Conservation (phyloP, 2,113 vertebrate species). For the Lophochroa leadbeateri region DNA sequence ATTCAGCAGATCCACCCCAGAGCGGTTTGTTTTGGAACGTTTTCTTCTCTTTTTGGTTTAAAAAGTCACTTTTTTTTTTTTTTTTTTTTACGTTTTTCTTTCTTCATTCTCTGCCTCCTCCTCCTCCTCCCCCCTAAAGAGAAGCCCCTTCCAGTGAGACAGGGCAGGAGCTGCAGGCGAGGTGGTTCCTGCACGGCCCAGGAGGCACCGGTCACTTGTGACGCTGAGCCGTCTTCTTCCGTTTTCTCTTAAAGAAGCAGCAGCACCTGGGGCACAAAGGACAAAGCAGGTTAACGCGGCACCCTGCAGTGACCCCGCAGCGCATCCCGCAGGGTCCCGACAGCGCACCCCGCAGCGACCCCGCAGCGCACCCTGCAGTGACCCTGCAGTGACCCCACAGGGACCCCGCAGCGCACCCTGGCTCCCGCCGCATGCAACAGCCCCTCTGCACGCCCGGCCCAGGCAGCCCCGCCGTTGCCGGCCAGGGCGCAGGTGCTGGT, state of each 20-base stretch:
- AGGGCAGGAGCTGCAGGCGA: conserved; percentile 76
- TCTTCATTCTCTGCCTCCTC: conserved; percentile 57
- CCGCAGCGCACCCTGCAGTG: no score
- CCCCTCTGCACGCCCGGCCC: accelerated
- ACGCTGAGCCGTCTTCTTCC: conserved; percentile 95
- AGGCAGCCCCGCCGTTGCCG: background rate
- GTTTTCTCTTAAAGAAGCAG: conserved; percentile 99
- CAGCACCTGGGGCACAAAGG: conserved; percentile 91
- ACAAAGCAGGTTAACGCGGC: conserved; percentile 1
- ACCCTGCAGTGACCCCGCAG: accelerated
- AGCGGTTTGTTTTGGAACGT: conserved; percentile 76
- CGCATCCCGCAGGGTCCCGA: no score
- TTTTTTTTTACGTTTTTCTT: background rate
- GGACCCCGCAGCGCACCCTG: no score
- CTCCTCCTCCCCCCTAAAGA: conserved; percentile 62
- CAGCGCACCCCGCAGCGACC: no score
- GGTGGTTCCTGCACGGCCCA: conserved; percentile 67
- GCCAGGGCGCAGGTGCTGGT: background rate
- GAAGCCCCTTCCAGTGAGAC: conserved; percentile 78
- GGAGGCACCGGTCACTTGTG: conserved; percentile 91
- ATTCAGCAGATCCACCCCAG: conserved; percentile 61
- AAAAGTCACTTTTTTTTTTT: conserved; percentile 62
- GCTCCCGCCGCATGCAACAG: background rate
- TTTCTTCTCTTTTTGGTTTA: conserved; percentile 81
- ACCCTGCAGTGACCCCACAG: no score